Conservation (phyloP, 2,797 vertebrate genomes). For the Pseudochaenichthys georgianus region DNA sequence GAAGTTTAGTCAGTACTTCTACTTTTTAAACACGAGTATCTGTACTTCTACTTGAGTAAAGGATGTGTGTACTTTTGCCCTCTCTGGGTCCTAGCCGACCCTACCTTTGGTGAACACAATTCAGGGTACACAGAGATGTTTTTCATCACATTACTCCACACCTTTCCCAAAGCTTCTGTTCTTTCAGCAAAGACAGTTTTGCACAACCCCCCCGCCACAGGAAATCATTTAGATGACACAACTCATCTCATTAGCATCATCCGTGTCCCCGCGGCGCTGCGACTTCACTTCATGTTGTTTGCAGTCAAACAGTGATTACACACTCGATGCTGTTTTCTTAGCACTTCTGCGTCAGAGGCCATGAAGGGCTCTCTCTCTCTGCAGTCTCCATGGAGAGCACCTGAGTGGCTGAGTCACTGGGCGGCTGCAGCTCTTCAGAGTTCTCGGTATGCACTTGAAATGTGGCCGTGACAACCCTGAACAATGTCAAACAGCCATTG, state of each 20-base stretch:
- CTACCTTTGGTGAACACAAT: no score
- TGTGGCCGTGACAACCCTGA: conserved; percentile 10
- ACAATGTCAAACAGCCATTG: conserved; percentile 9
- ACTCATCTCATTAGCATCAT: background rate
- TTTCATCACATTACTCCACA: background rate
- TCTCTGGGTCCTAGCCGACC: no score
- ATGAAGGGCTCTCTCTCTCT: conserved; percentile 8
- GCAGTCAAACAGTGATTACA: conserved; percentile 21
- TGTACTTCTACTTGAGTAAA: no score
- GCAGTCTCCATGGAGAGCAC: conserved; percentile 39
- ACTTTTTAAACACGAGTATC: no score
- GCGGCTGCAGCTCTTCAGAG: conserved; percentile 31
- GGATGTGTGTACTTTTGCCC: no score
- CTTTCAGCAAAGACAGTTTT: background rate
- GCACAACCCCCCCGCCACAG: background rate
- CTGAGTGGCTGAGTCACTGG: conserved; percentile 46
- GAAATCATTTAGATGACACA: background rate
- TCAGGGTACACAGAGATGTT: background rate
- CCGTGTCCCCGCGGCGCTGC: background rate
- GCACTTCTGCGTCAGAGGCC: conserved; percentile 45
- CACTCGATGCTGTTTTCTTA: conserved; percentile 35
- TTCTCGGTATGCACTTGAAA: conserved; percentile 40
- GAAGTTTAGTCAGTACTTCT: no score
- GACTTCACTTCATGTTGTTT: conserved; percentile 10
- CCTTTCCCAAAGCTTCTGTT: background rate